Evolutionary conservation across 2,888 invertebrate genomes (phyloP).

Genomic region (Agonopterix heracliana): DNA sequence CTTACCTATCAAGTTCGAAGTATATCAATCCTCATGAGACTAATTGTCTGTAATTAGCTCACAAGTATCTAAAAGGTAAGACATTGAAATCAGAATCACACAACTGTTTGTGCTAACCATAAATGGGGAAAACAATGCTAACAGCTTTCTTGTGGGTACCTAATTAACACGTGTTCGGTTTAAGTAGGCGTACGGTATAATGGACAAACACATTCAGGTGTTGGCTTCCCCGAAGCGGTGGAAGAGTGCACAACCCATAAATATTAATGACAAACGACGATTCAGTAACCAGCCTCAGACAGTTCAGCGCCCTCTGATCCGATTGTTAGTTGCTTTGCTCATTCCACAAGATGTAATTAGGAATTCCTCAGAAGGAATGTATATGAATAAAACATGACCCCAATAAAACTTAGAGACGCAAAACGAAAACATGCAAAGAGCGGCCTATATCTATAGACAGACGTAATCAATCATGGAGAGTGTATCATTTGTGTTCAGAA

Average conservation of each 20-base stretch:
- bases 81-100: no score
- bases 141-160: conserved; percentile 19
- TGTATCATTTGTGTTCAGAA: conserved; percentile 17
- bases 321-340: conserved; percentile 35
- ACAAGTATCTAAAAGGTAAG: no score
- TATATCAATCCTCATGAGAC: no score
- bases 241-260: conserved; percentile 58
- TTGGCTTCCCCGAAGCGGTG: conserved; percentile 55
- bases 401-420: conserved; percentile 9
- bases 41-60: no score
- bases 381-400: conserved; percentile 41
- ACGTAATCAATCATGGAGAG: conserved; percentile 27
- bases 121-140: background rate
- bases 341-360: conserved; percentile 57
- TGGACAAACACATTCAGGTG: conserved; percentile 50
- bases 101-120: no score
- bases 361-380: conserved; percentile 41
- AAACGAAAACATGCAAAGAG: conserved; percentile 19
- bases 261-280: conserved; percentile 69
- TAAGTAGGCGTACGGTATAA: conserved; percentile 31
- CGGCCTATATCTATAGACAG: conserved; percentile 24
- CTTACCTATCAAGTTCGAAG: no score
- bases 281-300: conserved; percentile 56
- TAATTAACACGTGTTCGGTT: conserved; percentile 30
- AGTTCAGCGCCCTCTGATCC: conserved; percentile 65